Percentiles rank a stretch among this genome's conserved stretches.
Evolutionary conservation across 1,140 invertebrate species (phyloP).

Genomic region (Leptinotarsa defecta): DNA sequence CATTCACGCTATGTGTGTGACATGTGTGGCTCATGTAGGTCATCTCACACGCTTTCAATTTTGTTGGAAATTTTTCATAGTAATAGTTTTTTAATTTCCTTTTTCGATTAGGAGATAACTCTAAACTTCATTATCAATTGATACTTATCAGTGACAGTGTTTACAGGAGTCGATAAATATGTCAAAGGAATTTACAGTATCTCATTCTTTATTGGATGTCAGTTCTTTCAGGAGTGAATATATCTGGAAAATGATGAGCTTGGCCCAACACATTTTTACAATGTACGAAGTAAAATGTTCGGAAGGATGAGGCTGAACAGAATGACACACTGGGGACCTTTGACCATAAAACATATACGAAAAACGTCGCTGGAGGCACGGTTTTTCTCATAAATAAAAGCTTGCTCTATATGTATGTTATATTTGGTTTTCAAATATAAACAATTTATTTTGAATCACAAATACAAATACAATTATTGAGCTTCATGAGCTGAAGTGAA

Average conservation of each 20-base stretch:
- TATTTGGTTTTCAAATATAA: too few relatives aligned
- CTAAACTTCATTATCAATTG: too few relatives aligned
- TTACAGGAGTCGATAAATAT: neutral
- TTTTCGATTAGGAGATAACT: too few relatives aligned
- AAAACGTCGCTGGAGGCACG: constrained; percentile 5
- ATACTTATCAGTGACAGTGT: too few relatives aligned
- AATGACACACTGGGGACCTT: constrained; percentile 12
- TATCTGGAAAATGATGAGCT: neutral
- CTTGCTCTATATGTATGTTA: neutral
- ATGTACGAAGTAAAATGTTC: neutral
- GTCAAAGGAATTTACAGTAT: neutral
- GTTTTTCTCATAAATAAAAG: neutral
- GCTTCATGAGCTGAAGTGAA: too few relatives aligned
- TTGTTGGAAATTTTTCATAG: too few relatives aligned
- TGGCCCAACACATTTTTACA: neutral
- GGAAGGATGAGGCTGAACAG: constrained; percentile 6
- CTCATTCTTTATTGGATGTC: neutral
- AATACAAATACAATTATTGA: too few relatives aligned
- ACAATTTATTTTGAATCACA: too few relatives aligned
- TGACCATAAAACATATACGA: constrained; percentile 5
- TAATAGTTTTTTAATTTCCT: too few relatives aligned
- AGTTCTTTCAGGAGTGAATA: neutral
- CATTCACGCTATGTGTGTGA: too few relatives aligned
- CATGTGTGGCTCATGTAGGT: too few relatives aligned
- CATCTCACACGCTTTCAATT: too few relatives aligned